These are phyloP conservation scores for Notospermus geniculatus DNA, from an alignment of 1,140 invertebrate species.

Conservation along the genomic window DNA sequence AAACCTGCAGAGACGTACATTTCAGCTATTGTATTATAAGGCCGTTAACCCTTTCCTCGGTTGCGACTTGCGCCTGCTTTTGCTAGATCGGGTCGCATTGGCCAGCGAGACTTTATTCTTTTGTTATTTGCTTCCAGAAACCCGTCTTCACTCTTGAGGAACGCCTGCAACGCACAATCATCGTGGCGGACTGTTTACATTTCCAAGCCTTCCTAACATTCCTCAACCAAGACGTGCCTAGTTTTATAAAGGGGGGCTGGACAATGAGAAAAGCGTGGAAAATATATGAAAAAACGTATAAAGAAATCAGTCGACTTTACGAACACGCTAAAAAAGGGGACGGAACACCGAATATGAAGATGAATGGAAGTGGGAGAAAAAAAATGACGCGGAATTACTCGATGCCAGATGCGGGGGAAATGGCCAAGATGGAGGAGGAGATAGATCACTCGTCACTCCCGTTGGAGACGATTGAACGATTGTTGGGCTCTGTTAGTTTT, in stretches of 20 bases:
- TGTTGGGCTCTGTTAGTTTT: slow-evolving; percentile 71
- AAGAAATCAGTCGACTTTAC: slow-evolving; percentile 62
- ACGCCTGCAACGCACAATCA: slow-evolving; percentile 66
- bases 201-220: slow-evolving; percentile 66
- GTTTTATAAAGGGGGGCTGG: slow-evolving; percentile 72
- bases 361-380: background rate
- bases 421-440: background rate
- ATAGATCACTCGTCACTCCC: slow-evolving; percentile 7
- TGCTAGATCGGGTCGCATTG: no score
- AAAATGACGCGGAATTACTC: background rate
- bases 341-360: background rate
- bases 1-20: no score
- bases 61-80: no score
- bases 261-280: slow-evolving; percentile 72
- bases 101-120: slow-evolving; percentile 20
- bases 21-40: no score
- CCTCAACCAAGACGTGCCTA: slow-evolving; percentile 67
- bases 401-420: background rate
- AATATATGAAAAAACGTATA: slow-evolving; percentile 69
- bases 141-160: slow-evolving; percentile 48
- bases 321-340: slow-evolving; percentile 25
- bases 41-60: no score
- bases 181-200: slow-evolving; percentile 68
- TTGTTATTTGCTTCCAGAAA: slow-evolving; percentile 26
- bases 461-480: slow-evolving; percentile 60